Percentiles rank a stretch among this genome's conserved stretches.
These are phyloP conservation scores for Mirza zaza DNA, from an alignment of 2,113 vertebrate species.

Conservation along the genomic window DNA sequence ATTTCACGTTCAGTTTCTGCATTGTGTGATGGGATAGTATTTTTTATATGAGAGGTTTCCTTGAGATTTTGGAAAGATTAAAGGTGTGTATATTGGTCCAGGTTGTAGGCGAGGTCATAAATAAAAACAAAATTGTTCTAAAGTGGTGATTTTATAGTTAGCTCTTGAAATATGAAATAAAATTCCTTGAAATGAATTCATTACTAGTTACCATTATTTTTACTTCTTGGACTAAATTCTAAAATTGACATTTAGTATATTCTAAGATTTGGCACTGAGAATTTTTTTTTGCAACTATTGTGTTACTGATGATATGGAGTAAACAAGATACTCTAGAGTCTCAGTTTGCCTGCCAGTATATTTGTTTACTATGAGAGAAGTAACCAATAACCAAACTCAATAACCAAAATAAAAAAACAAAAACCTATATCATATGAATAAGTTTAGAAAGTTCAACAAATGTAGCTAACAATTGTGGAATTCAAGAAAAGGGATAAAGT, in stretches of 20 bases:
- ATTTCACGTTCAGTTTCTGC: slow-evolving; percentile 47
- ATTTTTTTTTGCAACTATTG: neutral
- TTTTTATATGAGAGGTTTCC: slow-evolving; percentile 32
- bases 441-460: slow-evolving; percentile 1
- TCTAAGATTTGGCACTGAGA: neutral
- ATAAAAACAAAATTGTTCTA: slow-evolving; percentile 39
- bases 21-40: neutral
- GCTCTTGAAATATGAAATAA: slow-evolving; percentile 23
- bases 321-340: neutral
- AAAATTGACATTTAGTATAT: slow-evolving; percentile 25
- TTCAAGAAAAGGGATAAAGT: neutral
- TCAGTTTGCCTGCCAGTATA: slow-evolving; percentile 25
- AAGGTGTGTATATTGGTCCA: neutral
- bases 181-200: slow-evolving; percentile 46
- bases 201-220: slow-evolving; percentile 23
- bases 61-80: slow-evolving; percentile 45
- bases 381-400: neutral
- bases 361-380: slow-evolving; percentile 26
- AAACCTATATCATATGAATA: neutral
- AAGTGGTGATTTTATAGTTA: slow-evolving; percentile 31
- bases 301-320: neutral
- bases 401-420: neutral
- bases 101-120: neutral
- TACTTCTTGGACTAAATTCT: slow-evolving; percentile 13
- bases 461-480: neutral